These are phyloP conservation scores for Sphyrna mokarran DNA, from an alignment of 2,113 vertebrate species.

Conservation along the genomic window DNA sequence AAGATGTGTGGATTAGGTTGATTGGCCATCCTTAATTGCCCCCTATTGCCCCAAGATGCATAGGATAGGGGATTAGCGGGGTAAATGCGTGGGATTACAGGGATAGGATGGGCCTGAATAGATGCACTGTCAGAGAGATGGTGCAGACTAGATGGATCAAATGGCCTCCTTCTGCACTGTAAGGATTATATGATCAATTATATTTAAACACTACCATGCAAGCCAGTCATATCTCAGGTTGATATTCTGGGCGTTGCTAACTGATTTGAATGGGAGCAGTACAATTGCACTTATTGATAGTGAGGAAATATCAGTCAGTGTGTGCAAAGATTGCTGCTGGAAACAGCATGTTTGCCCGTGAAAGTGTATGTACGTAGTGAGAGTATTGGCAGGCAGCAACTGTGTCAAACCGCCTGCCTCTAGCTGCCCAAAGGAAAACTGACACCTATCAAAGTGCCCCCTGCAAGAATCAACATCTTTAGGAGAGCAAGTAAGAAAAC, in stretches of 20 bases:
- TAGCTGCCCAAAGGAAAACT: not conserved
- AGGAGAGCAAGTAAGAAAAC: not conserved
- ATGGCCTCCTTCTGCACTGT: no score
- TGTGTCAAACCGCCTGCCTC: not conserved
- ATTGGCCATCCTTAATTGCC: no score
- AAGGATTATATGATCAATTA: not conserved
- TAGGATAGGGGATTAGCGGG: no score
- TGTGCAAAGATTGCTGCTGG: not conserved
- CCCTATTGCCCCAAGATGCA: no score
- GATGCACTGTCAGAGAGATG: no score
- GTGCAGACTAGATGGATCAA: no score
- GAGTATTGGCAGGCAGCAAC: not conserved
- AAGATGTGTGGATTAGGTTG: no score
- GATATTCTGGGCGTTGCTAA: not conserved
- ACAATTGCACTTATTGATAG: not conserved
- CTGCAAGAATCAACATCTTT: not conserved
- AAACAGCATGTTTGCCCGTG: not conserved
- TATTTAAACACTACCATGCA: not conserved
- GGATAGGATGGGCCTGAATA: no score
- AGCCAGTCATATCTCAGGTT: not conserved
- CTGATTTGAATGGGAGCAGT: not conserved
- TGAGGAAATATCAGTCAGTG: not conserved
- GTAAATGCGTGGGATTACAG: no score
- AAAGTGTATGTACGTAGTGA: not conserved
- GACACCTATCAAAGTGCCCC: not conserved